These are phyloP conservation scores for Coelinius sp. DNA, from an alignment of 2,888 invertebrate genomes.

Conservation along the genomic window DNA sequence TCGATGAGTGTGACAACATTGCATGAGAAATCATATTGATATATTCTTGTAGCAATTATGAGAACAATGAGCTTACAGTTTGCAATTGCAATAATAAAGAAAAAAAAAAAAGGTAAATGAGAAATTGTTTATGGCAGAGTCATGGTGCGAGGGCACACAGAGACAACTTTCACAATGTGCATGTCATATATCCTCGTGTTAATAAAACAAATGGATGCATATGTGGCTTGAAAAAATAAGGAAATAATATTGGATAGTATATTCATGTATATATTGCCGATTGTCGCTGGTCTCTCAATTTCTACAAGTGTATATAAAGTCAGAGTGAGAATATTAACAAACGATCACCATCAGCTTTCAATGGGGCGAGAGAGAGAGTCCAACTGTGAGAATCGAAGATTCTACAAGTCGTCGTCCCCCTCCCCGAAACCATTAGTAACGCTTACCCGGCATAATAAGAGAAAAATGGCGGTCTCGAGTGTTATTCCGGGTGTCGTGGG, in stretches of 20 bases:
- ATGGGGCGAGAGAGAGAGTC: too few relatives aligned
- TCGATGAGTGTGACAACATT: neutral
- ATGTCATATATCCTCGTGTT: slow-evolving; percentile 43
- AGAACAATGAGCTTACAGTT: slow-evolving; percentile 33
- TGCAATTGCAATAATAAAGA: slow-evolving; percentile 1
- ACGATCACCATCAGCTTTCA: neutral
- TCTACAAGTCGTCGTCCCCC: too few relatives aligned
- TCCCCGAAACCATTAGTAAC: slow-evolving; percentile 60
- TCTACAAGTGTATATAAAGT: slow-evolving; percentile 13
- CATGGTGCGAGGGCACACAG: slow-evolving; percentile 29
- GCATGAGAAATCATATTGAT: neutral
- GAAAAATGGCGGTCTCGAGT: slow-evolving; percentile 61
- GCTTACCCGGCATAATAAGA: slow-evolving; percentile 64
- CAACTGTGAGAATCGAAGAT: too few relatives aligned
- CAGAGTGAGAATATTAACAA: neutral
- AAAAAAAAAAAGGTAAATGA: slow-evolving; percentile 20
- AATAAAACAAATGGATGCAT: slow-evolving; percentile 29
- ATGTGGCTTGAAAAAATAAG: too few relatives aligned
- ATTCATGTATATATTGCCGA: neutral
- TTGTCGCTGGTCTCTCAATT: slow-evolving; percentile 5
- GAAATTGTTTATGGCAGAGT: slow-evolving; percentile 4
- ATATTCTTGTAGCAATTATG: slow-evolving; percentile 27
- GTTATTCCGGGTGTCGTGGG: slow-evolving; percentile 56
- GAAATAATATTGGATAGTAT: too few relatives aligned
- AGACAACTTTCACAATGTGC: slow-evolving; percentile 32